Evolutionary conservation across 2,797 vertebrate genomes (phyloP).

Genomic region (Syndactyla subalaris): DNA sequence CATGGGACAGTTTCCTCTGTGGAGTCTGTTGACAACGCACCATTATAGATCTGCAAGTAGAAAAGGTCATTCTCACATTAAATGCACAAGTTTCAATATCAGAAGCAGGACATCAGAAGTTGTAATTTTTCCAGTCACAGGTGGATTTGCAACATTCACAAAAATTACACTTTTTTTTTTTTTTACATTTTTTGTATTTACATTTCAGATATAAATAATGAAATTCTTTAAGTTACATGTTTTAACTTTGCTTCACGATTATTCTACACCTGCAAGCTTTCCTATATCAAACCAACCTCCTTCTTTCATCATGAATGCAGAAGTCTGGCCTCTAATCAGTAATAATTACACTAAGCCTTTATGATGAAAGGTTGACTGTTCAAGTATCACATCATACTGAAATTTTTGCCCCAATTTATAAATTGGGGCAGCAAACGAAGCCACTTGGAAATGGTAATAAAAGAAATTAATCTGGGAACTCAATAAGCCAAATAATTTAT

Average conservation of each 20-base stretch:
- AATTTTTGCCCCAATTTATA: conserved; percentile 37
- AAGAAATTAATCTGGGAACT: conserved; percentile 50
- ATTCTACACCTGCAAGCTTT: conserved; percentile 61
- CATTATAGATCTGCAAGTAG: conserved; percentile 63
- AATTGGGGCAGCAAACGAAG: conserved; percentile 23
- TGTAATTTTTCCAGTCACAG: conserved; percentile 78
- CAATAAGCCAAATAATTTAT: conserved; percentile 60
- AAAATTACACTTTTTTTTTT: conserved; percentile 71
- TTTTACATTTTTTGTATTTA: conserved; percentile 62
- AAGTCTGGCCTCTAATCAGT: conserved; percentile 61
- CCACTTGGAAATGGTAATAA: conserved; percentile 62
- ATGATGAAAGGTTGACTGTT: conserved; percentile 49
- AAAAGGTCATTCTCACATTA: conserved; percentile 68
- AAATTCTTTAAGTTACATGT: conserved; percentile 64
- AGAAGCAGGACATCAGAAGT: conserved; percentile 62
- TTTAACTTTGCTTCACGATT: conserved; percentile 55
- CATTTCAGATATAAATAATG: conserved; percentile 65
- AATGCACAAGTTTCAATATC: conserved; percentile 59
- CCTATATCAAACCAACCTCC: conserved; percentile 54
- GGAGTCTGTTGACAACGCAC: conserved; percentile 19
- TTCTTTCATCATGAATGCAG: conserved; percentile 41
- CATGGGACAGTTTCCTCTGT: neutral
- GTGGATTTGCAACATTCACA: conserved; percentile 75
- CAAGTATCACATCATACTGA: conserved; percentile 53
- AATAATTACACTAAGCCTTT: conserved; percentile 59